Conservation (phyloP, 2,888 invertebrate genomes). For the Lomographa bimaculata region DNA sequence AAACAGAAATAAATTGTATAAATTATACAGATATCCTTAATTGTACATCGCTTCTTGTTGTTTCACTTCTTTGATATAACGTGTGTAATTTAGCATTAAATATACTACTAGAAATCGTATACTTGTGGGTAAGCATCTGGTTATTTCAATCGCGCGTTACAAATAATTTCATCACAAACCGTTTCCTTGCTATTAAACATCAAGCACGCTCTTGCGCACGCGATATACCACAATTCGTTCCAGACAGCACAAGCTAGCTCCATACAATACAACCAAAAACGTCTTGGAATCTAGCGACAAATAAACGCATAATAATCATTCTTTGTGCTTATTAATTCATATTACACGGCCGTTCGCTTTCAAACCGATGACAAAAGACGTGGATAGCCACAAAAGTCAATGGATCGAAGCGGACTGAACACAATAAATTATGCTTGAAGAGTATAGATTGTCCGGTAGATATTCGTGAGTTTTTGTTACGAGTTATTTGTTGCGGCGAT, state of each 20-base stretch:
- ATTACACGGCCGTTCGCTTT: conserved; percentile 81
- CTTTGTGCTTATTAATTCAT: conserved; percentile 83
- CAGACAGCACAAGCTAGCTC: conserved; percentile 57
- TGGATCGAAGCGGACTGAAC: conserved; percentile 73
- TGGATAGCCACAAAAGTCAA: conserved; percentile 75
- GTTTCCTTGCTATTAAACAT: conserved; percentile 19
- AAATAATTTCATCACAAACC: no score
- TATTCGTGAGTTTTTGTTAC: conserved; percentile 60
- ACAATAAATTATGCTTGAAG: conserved; percentile 74
- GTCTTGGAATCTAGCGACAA: conserved; percentile 57
- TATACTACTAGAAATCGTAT: no score
- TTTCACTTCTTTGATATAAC: no score
- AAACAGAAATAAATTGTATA: no score
- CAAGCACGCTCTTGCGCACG: conserved; percentile 53
- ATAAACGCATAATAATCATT: conserved; percentile 76
- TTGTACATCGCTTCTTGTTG: no score
- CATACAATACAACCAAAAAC: conserved; percentile 58
- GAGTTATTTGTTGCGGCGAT: conserved; percentile 76
- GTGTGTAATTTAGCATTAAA: no score
- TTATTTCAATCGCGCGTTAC: no score
- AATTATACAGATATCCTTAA: no score
- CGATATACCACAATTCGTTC: conserved; percentile 75
- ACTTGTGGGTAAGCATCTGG: no score
- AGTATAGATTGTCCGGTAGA: conserved; percentile 49
- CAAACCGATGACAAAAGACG: conserved; percentile 74